These are phyloP conservation scores for Pipa parva DNA, from an alignment of 2,113 vertebrate species.

Conservation along the genomic window DNA sequence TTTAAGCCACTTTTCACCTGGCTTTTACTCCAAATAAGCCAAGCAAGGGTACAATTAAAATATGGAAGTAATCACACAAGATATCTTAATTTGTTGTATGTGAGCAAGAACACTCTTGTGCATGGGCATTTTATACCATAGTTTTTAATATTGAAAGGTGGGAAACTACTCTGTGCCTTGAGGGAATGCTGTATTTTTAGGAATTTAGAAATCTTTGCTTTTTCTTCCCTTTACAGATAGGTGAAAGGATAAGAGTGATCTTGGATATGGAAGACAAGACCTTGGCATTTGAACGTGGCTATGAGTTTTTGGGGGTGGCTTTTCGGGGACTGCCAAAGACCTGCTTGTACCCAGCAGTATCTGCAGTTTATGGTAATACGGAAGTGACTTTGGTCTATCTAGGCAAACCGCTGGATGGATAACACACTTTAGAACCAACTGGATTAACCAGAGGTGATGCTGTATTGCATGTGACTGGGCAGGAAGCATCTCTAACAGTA, in stretches of 20 bases:
- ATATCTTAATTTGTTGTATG: too few species aligned
- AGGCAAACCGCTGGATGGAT: slow-evolving; percentile 94
- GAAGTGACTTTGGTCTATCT: slow-evolving; percentile 99
- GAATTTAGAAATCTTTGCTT: too few species aligned
- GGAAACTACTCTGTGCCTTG: too few species aligned
- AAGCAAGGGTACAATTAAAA: too few species aligned
- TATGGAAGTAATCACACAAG: too few species aligned
- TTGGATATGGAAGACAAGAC: slow-evolving; percentile 99
- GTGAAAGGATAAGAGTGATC: slow-evolving; percentile 96
- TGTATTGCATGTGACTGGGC: slow-evolving; percentile 62
- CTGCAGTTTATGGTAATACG: slow-evolving; percentile 96
- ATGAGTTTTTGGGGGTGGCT: slow-evolving; percentile 94
- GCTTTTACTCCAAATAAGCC: too few species aligned
- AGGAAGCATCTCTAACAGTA: slow-evolving; percentile 53
- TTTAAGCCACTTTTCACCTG: too few species aligned
- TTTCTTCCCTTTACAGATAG: slow-evolving; percentile 72
- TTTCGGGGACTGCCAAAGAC: slow-evolving; percentile 94
- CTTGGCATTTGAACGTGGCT: slow-evolving; percentile 93
- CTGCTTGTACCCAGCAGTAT: slow-evolving; percentile 95
- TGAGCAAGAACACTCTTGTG: too few species aligned
- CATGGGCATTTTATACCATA: too few species aligned
- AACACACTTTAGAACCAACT: slow-evolving; percentile 51
- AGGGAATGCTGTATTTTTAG: too few species aligned
- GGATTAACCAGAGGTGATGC: slow-evolving; percentile 53
- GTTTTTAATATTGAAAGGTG: too few species aligned